Percentiles rank a stretch among this genome's conserved stretches.
Conservation (phyloP, 2,888 invertebrate species). For the Drosophila neotestacea region DNA sequence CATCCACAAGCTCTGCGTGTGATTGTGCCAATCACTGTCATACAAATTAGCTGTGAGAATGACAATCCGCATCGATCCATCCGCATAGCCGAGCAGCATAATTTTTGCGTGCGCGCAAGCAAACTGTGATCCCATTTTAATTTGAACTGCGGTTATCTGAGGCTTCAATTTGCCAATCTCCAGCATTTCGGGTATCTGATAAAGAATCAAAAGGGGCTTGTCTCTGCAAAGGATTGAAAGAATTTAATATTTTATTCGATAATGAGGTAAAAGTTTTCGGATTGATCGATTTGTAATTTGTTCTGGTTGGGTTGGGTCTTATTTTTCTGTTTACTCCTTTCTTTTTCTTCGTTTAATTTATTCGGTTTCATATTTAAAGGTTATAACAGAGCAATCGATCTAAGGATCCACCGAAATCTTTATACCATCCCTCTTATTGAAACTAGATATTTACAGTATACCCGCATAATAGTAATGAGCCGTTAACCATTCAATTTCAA, state of each 20-base stretch:
- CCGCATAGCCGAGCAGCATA: constrained; percentile 19
- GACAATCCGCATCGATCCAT: constrained; percentile 24
- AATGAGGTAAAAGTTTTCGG: background rate
- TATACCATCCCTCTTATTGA: background rate
- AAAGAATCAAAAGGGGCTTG: constrained; percentile 13
- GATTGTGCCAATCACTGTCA: background rate
- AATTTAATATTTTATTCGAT: background rate
- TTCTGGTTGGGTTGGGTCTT: background rate
- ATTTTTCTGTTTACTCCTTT: too few relatives aligned
- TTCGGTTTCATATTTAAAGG: too few relatives aligned
- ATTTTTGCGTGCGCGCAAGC: constrained; percentile 14
- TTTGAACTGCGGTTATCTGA: constrained; percentile 1
- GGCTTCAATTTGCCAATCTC: background rate
- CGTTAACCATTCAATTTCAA: constrained; percentile 11
- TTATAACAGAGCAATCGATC: too few relatives aligned
- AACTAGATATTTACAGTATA: constrained; percentile 9
- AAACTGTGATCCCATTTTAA: constrained; percentile 6
- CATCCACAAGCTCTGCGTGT: constrained; percentile 24
- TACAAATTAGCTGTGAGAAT: constrained; percentile 18
- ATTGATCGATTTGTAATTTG: background rate
- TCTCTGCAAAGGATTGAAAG: constrained; percentile 1
- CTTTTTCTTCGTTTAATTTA: too few relatives aligned
- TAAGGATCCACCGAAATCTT: too few relatives aligned
- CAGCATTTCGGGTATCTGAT: background rate
- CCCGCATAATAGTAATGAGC: constrained; percentile 9